Conservation (phyloP, 2,797 vertebrate species). For the Esox masquinongy region DNA sequence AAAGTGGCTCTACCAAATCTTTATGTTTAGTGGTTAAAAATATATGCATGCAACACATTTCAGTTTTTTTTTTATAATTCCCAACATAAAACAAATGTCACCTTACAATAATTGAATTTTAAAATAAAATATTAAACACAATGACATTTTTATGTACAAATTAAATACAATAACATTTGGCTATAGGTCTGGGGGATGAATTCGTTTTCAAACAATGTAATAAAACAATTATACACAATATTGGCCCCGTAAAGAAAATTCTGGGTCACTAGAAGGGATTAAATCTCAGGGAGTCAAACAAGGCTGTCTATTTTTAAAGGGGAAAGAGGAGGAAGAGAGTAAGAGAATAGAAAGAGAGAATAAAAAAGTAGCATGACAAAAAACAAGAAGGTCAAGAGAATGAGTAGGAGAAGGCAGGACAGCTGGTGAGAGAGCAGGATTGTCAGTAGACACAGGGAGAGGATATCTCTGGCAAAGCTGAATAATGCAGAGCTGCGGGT, state of each 20-base stretch:
- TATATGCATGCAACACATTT: too few species aligned
- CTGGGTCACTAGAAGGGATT: neutral
- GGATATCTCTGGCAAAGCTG: constrained; percentile 1
- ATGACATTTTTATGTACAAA: too few species aligned
- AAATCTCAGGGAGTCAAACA: neutral
- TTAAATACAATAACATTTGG: too few species aligned
- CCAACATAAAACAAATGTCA: too few species aligned
- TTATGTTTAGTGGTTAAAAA: too few species aligned
- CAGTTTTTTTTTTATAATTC: too few species aligned
- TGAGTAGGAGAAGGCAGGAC: neutral
- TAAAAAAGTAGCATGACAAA: neutral
- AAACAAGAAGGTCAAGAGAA: neutral
- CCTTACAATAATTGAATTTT: too few species aligned
- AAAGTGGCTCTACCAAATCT: too few species aligned
- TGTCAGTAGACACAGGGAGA: neutral
- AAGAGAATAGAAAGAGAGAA: neutral
- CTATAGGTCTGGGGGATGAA: too few species aligned
- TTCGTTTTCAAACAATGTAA: too few species aligned
- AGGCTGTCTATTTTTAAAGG: neutral
- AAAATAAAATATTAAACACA: too few species aligned
- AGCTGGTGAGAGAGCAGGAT: neutral
- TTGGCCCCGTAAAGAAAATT: neutral
- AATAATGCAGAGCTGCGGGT: neutral
- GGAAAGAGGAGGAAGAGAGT: neutral
- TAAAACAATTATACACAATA: neutral